Conservation (phyloP, 2,888 invertebrate genomes). For the Spicauda simplicius region DNA sequence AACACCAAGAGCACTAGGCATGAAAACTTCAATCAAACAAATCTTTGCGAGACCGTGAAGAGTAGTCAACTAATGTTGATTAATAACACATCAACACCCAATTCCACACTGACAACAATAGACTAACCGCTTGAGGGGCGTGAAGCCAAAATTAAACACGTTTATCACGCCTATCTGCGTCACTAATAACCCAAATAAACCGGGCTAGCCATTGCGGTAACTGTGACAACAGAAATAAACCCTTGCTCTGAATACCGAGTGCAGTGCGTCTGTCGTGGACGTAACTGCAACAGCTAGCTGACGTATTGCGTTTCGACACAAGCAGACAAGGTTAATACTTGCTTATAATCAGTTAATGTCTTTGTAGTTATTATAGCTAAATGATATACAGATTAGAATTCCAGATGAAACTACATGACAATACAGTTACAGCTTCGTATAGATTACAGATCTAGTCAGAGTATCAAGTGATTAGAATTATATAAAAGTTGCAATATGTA, state of each 20-base stretch:
- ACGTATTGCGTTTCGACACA: constrained; percentile 35
- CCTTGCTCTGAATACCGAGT: constrained; percentile 72
- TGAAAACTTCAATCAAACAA: not conserved
- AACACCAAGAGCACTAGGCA: not conserved
- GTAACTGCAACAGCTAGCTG: constrained; percentile 11
- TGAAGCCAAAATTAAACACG: constrained; percentile 71
- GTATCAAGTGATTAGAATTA: no score
- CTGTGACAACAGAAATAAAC: constrained; percentile 80
- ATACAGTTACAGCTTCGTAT: no score
- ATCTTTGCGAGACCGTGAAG: not conserved
- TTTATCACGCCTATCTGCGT: constrained; percentile 79
- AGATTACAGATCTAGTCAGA: no score
- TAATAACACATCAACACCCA: constrained; percentile 31
- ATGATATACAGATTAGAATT: no score
- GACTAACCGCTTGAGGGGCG: constrained; percentile 51
- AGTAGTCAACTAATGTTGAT: constrained; percentile 20
- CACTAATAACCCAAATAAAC: constrained; percentile 79
- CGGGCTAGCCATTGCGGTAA: constrained; percentile 61
- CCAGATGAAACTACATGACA: no score
- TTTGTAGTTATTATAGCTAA: no score
- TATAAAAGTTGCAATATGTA: no score
- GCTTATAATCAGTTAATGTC: not conserved
- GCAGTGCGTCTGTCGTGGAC: constrained; percentile 61
- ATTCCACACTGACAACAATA: constrained; percentile 68
- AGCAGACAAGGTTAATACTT: not conserved